Conservation (phyloP, 1,140 invertebrate genomes). For the Steinernema feltiae region DNA sequence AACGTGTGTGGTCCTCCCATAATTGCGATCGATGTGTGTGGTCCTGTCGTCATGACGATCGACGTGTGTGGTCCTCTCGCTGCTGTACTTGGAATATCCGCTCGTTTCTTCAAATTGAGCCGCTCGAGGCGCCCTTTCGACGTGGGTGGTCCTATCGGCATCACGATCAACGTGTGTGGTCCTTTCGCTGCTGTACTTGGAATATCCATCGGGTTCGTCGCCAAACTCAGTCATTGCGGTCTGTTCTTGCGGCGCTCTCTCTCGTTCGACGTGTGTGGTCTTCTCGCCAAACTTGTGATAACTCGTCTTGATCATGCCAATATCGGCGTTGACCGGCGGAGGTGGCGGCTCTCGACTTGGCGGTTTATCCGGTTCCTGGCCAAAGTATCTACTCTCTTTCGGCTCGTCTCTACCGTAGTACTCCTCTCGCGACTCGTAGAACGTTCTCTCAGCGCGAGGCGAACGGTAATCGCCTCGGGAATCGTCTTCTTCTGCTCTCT, state of each 20-base stretch:
- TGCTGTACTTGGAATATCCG: too few relatives aligned
- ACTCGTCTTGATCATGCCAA: constrained; percentile 1
- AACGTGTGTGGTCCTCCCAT: too few relatives aligned
- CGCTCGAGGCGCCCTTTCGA: too few relatives aligned
- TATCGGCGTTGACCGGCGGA: not conserved
- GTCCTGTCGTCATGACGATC: too few relatives aligned
- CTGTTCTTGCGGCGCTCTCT: not conserved
- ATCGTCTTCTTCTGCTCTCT: too few relatives aligned
- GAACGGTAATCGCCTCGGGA: too few relatives aligned
- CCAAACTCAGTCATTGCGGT: too few relatives aligned
- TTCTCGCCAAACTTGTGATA: not conserved
- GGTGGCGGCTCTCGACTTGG: not conserved
- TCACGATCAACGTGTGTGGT: not conserved
- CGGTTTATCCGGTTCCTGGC: not conserved
- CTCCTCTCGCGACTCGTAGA: not conserved
- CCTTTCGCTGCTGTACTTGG: too few relatives aligned
- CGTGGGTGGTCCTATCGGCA: too few relatives aligned
- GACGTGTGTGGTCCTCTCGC: not conserved
- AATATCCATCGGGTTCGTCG: too few relatives aligned
- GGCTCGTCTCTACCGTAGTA: not conserved
- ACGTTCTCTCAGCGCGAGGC: not conserved
- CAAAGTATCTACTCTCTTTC: not conserved
- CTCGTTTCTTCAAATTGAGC: too few relatives aligned
- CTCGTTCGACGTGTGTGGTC: not conserved
- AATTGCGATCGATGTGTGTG: too few relatives aligned